A percentile compares a stretch with the other conserved stretches of the same genome.
These are phyloP conservation scores for Horisme vitalbata DNA, from an alignment of 2,888 invertebrate species.

Conservation along the genomic window DNA sequence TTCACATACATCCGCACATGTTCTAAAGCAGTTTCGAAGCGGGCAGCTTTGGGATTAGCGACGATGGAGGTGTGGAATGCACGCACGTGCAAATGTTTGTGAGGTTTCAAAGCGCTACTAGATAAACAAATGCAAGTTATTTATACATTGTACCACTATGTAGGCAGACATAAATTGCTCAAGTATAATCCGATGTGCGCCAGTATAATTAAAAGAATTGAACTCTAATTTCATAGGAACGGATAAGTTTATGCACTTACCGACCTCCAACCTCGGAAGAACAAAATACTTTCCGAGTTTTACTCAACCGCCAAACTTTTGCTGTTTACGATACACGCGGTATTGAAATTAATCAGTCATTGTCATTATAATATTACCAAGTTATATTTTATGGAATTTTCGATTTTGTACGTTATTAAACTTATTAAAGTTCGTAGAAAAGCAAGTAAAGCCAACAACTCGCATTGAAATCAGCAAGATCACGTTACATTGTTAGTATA, in stretches of 20 bases:
- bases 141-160: too few species aligned
- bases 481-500: slow-evolving; percentile 11
- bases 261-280: slow-evolving; percentile 29
- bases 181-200: too few species aligned
- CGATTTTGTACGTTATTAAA: slow-evolving; percentile 13
- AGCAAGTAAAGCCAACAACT: slow-evolving; percentile 24
- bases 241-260: slow-evolving; percentile 17
- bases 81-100: slow-evolving; percentile 31
- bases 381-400: slow-evolving; percentile 33
- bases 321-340: slow-evolving; percentile 41
- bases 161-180: too few species aligned
- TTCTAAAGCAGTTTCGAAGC: slow-evolving; percentile 28
- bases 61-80: slow-evolving; percentile 20
- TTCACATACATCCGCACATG: slow-evolving; percentile 36
- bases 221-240: slow-evolving; percentile 1
- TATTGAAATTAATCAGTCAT: slow-evolving; percentile 46
- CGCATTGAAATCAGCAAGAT: slow-evolving; percentile 15
- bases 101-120: slow-evolving; percentile 18
- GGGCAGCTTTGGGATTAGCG: slow-evolving; percentile 27
- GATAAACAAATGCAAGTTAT: slow-evolving; percentile 4
- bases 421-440: slow-evolving; percentile 8
- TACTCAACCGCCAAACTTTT: slow-evolving; percentile 45
- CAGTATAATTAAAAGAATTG: background rate
- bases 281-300: slow-evolving; percentile 42
- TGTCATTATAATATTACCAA: slow-evolving; percentile 32